A percentile compares a stretch with the other conserved stretches of the same genome.
phyloP scores from a whole-genome alignment of 2,797 vertebrate genomes.

The Sebastes taczanowskii region DNA sequence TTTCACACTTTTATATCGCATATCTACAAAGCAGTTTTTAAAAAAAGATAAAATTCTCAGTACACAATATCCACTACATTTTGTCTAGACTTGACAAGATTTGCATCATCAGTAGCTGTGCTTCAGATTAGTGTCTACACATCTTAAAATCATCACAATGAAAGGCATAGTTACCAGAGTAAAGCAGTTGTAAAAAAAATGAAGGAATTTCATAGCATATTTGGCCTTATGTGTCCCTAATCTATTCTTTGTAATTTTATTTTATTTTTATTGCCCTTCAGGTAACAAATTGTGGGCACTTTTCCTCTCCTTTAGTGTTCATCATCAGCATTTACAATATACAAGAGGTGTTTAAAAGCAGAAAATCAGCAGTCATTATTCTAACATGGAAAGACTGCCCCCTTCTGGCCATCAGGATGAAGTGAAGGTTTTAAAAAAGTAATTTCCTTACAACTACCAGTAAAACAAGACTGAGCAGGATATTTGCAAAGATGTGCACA shows the following conservation, averaged over 20 bases:
- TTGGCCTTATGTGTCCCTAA: background rate
- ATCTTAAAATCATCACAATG: too few relatives aligned
- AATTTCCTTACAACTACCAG: background rate
- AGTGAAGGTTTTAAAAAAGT: background rate
- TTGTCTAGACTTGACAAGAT: too few relatives aligned
- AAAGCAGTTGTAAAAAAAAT: background rate
- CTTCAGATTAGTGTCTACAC: too few relatives aligned
- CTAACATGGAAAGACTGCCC: conserved; percentile 3
- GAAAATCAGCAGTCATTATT: background rate
- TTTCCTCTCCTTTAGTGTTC: background rate
- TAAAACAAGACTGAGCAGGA: background rate
- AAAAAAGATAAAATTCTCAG: too few relatives aligned
- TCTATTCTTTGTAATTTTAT: background rate
- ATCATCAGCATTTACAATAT: background rate
- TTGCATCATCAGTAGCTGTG: too few relatives aligned
- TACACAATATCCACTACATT: too few relatives aligned
- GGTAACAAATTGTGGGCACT: fast-evolving
- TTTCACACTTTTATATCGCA: too few relatives aligned
- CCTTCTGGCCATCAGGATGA: conserved; percentile 16
- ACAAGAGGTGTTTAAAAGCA: background rate
- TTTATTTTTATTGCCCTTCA: background rate
- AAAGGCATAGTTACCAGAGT: too few relatives aligned
- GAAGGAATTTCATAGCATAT: background rate
- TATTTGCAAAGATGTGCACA: background rate
- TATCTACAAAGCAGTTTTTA: too few relatives aligned